Conservation (phyloP, 92 coral and sea anemone genomes). For the Porites divaricata region DNA sequence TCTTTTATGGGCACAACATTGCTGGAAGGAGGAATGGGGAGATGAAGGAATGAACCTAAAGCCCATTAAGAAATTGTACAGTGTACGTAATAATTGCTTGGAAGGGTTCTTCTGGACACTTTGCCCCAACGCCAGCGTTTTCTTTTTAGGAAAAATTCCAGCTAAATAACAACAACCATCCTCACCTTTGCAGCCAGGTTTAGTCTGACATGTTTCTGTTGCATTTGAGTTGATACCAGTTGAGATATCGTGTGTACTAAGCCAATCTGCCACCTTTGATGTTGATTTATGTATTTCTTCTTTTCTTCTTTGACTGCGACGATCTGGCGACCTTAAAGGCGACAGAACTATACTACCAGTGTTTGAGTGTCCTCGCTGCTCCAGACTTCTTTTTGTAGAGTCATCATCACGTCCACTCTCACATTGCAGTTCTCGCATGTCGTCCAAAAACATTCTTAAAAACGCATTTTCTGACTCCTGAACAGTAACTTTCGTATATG, state of each 20-base stretch:
- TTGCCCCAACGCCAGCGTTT: too few species aligned
- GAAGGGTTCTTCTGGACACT: too few species aligned
- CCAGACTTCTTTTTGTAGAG: background rate
- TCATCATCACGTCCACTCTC: background rate
- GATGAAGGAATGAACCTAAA: too few species aligned
- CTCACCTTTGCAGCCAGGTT: background rate
- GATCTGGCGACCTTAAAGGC: slow-evolving; percentile 10
- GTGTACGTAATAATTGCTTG: too few species aligned
- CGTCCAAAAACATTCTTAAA: background rate
- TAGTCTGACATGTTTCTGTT: background rate
- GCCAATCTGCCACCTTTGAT: slow-evolving; percentile 38
- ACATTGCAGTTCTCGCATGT: slow-evolving; percentile 3
- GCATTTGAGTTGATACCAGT: slow-evolving; percentile 1
- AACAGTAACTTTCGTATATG: background rate
- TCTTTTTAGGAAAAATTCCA: too few species aligned
- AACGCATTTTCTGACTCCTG: background rate
- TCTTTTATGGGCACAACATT: too few species aligned
- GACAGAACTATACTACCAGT: background rate
- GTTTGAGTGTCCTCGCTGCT: background rate
- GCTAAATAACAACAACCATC: slow-evolving; percentile 22
- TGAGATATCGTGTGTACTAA: background rate
- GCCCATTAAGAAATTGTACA: too few species aligned
- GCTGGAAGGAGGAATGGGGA: too few species aligned
- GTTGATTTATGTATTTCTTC: slow-evolving; percentile 12
- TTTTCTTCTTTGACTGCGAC: slow-evolving; percentile 6